Evolutionary conservation across 2,113 vertebrate genomes (phyloP).

Genomic region (Sporophila hypoxantha): DNA sequence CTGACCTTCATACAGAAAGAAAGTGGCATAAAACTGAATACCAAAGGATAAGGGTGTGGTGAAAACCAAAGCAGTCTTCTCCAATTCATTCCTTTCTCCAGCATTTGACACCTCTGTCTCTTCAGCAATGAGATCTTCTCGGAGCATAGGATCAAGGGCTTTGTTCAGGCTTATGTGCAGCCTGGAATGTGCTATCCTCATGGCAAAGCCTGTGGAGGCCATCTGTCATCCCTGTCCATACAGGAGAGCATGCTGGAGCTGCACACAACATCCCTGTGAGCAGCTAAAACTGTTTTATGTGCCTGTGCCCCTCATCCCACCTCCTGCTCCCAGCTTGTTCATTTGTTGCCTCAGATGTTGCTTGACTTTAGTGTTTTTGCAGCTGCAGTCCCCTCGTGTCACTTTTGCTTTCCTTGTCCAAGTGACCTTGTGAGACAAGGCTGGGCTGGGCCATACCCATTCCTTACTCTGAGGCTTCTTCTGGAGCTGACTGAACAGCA

Average conservation of each 20-base stretch:
- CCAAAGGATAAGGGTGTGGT: background rate
- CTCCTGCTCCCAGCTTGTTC: background rate
- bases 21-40: background rate
- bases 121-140: background rate
- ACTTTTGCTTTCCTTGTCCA: background rate
- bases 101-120: background rate
- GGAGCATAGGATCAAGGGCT: background rate
- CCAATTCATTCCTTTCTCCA: background rate
- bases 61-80: background rate
- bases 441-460: background rate
- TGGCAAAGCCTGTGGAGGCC: background rate
- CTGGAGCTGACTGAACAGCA: background rate
- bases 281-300: background rate
- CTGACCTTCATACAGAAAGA: background rate
- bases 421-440: background rate
- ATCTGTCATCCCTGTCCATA: background rate
- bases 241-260: background rate
- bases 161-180: background rate
- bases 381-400: background rate
- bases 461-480: background rate
- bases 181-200: background rate
- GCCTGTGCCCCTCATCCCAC: background rate
- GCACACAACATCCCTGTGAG: background rate
- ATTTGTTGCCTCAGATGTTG: background rate
- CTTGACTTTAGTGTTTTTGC: background rate